These are phyloP conservation scores for Borostomias antarcticus DNA, from an alignment of 2,797 vertebrate species.

Conservation along the genomic window DNA sequence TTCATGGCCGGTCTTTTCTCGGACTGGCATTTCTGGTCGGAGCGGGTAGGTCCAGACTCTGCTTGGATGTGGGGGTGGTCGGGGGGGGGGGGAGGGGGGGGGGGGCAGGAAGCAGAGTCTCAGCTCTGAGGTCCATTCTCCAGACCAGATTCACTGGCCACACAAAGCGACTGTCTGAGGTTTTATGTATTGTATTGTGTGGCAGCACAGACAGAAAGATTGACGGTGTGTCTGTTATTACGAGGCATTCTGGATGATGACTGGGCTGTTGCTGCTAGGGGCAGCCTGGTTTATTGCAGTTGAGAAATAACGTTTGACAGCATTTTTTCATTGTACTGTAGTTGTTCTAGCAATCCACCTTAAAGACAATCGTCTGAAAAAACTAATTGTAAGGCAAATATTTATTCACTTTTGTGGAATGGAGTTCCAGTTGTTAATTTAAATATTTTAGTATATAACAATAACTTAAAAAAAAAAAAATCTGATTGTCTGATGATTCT, in stretches of 20 bases:
- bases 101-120: constrained; percentile 76
- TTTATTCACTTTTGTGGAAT: too few species aligned
- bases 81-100: too few species aligned
- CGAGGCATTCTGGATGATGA: constrained; percentile 57
- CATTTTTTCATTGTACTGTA: neutral
- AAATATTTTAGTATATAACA: too few species aligned
- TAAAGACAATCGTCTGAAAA: too few species aligned
- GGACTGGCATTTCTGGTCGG: constrained; percentile 48
- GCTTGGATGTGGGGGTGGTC: too few species aligned
- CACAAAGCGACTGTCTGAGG: constrained; percentile 76
- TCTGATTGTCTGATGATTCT: too few species aligned
- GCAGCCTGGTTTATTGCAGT: constrained; percentile 40
- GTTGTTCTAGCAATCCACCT: constrained; percentile 1
- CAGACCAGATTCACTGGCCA: constrained; percentile 71
- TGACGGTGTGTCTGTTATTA: constrained; percentile 67
- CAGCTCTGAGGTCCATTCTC: constrained; percentile 73
- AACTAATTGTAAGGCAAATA: too few species aligned
- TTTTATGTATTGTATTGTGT: constrained; percentile 68
- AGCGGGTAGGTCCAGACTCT: constrained; percentile 60
- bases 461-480: too few species aligned
- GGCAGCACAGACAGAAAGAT: constrained; percentile 63
- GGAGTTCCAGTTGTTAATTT: too few species aligned
- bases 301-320: constrained; percentile 26
- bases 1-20: constrained; percentile 55
- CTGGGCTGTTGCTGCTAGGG: constrained; percentile 52